Evolutionary conservation across 2,888 invertebrate species (phyloP).

Genomic region (Pachymerium ferrugineum): DNA sequence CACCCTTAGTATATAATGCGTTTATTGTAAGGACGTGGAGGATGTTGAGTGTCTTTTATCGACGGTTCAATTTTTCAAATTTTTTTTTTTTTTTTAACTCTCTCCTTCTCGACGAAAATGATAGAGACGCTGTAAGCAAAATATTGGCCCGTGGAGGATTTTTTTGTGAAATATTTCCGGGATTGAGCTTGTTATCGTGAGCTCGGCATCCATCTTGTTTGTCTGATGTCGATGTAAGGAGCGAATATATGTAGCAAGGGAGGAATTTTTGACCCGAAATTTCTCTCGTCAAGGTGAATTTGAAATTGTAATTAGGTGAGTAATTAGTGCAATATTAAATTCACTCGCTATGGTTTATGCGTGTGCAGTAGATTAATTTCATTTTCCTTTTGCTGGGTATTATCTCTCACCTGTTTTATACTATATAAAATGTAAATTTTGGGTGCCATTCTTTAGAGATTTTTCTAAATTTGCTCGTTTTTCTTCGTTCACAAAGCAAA

Average conservation of each 20-base stretch:
- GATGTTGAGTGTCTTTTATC: not conserved
- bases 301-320: conserved; percentile 19
- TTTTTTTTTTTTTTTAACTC: not conserved
- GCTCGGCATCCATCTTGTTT: too few species aligned
- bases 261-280: too few species aligned
- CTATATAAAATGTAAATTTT: too few species aligned
- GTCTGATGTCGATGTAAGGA: too few species aligned
- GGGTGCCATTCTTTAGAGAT: too few species aligned
- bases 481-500: too few species aligned
- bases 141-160: too few species aligned
- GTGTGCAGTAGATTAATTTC: not conserved
- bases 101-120: not conserved
- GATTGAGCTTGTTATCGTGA: too few species aligned
- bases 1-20: too few species aligned
- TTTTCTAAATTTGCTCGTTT: too few species aligned
- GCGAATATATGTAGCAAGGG: too few species aligned
- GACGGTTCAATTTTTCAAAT: not conserved
- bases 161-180: too few species aligned
- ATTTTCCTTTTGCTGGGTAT: not conserved
- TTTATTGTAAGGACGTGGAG: not conserved
- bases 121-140: not conserved
- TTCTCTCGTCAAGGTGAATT: not conserved
- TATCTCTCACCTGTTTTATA: not conserved
- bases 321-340: not conserved
- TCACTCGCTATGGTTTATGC: not conserved